Evolutionary conservation across 1,140 invertebrate species (phyloP).

Genomic region (Plectrocnemia conspersa): DNA sequence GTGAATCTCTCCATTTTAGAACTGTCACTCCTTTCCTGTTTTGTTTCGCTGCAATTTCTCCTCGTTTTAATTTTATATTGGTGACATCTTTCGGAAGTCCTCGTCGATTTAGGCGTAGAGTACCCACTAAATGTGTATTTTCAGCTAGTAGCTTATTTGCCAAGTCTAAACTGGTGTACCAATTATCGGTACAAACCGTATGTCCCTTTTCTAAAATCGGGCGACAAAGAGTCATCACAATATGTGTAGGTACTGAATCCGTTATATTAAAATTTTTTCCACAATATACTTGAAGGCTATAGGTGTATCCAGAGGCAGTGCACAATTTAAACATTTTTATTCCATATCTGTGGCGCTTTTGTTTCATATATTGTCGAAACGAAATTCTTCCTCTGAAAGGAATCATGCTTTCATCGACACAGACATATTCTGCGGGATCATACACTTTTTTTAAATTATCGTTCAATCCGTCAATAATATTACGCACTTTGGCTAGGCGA

Average conservation of each 20-base stretch:
- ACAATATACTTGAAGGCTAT: slow-evolving; percentile 38
- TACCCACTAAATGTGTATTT: slow-evolving; percentile 49
- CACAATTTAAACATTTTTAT: slow-evolving; percentile 42
- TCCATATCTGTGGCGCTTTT: slow-evolving; percentile 39
- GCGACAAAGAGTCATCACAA: slow-evolving; percentile 28
- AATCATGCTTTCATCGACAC: slow-evolving; percentile 40
- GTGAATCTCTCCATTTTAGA: too few species aligned
- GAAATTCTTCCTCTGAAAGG: slow-evolving; percentile 38
- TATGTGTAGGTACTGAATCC: slow-evolving; percentile 27
- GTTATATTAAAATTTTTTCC: slow-evolving; percentile 33
- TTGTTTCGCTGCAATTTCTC: slow-evolving; percentile 39
- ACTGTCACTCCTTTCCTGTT: too few species aligned
- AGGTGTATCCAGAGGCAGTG: slow-evolving; percentile 37
- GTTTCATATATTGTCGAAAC: slow-evolving; percentile 38
- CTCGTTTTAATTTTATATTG: slow-evolving; percentile 40
- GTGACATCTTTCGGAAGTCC: slow-evolving; percentile 40
- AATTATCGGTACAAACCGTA: slow-evolving; percentile 37
- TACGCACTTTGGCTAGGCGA: slow-evolving; percentile 9
- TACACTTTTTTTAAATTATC: slow-evolving; percentile 14
- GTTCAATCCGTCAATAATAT: slow-evolving; percentile 10
- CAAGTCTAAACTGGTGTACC: slow-evolving; percentile 44
- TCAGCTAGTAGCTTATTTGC: slow-evolving; percentile 41
- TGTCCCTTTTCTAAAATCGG: slow-evolving; percentile 36
- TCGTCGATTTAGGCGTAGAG: slow-evolving; percentile 42
- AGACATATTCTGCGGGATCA: slow-evolving; percentile 13